Conservation (phyloP, 1,140 invertebrate species). For the Conus betulinus region DNA sequence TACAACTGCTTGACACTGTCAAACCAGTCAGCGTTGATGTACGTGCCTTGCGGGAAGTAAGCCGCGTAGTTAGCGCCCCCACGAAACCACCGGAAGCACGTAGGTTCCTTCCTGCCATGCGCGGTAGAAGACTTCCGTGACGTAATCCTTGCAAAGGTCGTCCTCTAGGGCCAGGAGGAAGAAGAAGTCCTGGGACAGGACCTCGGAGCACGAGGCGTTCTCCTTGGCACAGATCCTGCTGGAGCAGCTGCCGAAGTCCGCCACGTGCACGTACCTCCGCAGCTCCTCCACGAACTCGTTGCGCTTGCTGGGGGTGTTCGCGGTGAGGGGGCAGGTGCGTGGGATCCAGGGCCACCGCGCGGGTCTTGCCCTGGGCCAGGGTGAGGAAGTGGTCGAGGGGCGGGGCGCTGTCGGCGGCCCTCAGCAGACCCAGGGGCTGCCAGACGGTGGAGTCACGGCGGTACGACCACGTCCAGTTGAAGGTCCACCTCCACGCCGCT, state of each 20-base stretch:
- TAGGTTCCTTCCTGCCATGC: slow-evolving; percentile 39
- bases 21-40: slow-evolving; percentile 80
- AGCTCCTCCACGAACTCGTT: slow-evolving; percentile 79
- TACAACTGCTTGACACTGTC: slow-evolving; percentile 77
- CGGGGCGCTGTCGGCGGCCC: not conserved
- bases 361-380: not conserved
- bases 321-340: not conserved
- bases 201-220: slow-evolving; percentile 26
- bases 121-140: slow-evolving; percentile 93
- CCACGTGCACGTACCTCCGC: slow-evolving; percentile 78
- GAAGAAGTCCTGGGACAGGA: slow-evolving; percentile 53
- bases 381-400: not conserved
- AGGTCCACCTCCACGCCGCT: slow-evolving; percentile 57
- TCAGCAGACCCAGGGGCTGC: slow-evolving; percentile 21
- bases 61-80: slow-evolving; percentile 79
- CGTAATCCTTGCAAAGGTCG: slow-evolving; percentile 76
- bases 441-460: slow-evolving; percentile 78
- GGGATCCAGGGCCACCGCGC: not conserved
- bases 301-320: slow-evolving; percentile 75
- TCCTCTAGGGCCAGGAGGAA: slow-evolving; percentile 81
- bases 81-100: slow-evolving; percentile 83
- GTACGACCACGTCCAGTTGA: slow-evolving; percentile 88
- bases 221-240: slow-evolving; percentile 33
- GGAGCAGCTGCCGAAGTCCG: slow-evolving; percentile 81
- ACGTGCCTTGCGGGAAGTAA: slow-evolving; percentile 82